These are phyloP conservation scores for Diabrotica balteata DNA, from an alignment of 2,888 invertebrate genomes.

Conservation along the genomic window DNA sequence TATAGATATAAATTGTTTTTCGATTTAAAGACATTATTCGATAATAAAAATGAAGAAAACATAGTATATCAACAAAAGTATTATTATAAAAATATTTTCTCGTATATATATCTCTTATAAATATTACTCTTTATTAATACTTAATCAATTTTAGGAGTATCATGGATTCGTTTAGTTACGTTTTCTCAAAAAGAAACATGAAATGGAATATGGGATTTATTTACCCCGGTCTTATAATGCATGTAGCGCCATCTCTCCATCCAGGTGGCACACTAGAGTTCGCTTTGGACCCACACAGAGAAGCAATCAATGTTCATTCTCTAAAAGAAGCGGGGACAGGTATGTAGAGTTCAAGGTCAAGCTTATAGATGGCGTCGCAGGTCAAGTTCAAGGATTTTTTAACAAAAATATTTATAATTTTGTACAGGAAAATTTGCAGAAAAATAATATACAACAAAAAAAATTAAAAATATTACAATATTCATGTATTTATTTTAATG, in stretches of 20 bases:
- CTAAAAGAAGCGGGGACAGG: slow-evolving; percentile 71
- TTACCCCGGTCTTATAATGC: slow-evolving; percentile 79
- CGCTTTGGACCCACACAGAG: slow-evolving; percentile 69
- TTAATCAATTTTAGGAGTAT: slow-evolving; percentile 22
- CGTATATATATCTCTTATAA: too few species aligned
- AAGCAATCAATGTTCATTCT: slow-evolving; percentile 61
- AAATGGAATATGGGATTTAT: slow-evolving; percentile 77
- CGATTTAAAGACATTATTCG: too few species aligned
- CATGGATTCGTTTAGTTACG: slow-evolving; percentile 71
- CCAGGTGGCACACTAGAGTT: slow-evolving; percentile 79
- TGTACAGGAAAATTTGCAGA: too few species aligned
- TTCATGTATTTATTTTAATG: too few species aligned
- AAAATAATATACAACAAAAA: too few species aligned
- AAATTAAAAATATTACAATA: too few species aligned
- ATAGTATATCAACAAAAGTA: too few species aligned
- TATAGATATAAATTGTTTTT: too few species aligned
- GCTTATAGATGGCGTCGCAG: slow-evolving; percentile 17
- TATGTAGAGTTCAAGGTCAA: slow-evolving; percentile 49
- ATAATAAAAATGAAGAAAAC: too few species aligned
- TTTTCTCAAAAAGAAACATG: slow-evolving; percentile 75
- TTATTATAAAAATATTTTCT: too few species aligned
- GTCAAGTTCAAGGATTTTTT: slow-evolving; percentile 3
- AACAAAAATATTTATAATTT: too few species aligned
- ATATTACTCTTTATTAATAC: not conserved
- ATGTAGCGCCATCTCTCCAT: slow-evolving; percentile 74